Conservation (phyloP, 2,113 vertebrate genomes). For the Haemorhous mexicanus region DNA sequence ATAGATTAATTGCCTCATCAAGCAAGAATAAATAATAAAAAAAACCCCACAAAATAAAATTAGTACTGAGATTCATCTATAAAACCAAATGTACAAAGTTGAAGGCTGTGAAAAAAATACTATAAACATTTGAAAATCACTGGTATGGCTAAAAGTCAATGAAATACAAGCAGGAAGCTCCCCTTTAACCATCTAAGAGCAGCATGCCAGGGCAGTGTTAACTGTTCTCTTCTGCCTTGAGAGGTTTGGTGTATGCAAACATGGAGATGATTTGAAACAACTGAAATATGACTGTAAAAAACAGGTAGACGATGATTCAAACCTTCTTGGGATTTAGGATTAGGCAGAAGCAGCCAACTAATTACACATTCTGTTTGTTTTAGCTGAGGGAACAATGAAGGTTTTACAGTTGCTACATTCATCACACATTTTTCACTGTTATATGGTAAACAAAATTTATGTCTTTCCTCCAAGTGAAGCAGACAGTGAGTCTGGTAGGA, state of each 20-base stretch:
- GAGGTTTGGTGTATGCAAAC: neutral
- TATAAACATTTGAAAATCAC: neutral
- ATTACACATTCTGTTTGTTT: constrained; percentile 39
- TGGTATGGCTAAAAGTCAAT: neutral
- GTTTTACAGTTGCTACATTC: constrained; percentile 37
- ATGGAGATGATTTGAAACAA: neutral
- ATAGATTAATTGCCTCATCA: neutral
- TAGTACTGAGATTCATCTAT: neutral
- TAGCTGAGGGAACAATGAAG: constrained; percentile 30
- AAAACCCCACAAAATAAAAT: neutral
- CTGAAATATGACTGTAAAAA: neutral
- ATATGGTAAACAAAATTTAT: constrained; percentile 65
- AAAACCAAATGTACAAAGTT: neutral
- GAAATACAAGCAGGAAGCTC: neutral
- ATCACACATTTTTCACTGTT: constrained; percentile 51
- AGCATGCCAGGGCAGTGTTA: neutral
- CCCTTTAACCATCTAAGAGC: neutral
- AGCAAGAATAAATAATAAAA: neutral
- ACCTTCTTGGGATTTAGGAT: constrained; percentile 20
- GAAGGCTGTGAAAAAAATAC: neutral
- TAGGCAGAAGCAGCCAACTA: constrained; percentile 47
- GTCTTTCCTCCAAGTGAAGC: constrained; percentile 53
- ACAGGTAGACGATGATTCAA: neutral
- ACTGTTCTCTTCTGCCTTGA: neutral
- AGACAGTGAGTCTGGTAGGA: constrained; percentile 63